Evolutionary conservation across 2,797 vertebrate genomes (phyloP).

Genomic region (Myotis pilosus): DNA sequence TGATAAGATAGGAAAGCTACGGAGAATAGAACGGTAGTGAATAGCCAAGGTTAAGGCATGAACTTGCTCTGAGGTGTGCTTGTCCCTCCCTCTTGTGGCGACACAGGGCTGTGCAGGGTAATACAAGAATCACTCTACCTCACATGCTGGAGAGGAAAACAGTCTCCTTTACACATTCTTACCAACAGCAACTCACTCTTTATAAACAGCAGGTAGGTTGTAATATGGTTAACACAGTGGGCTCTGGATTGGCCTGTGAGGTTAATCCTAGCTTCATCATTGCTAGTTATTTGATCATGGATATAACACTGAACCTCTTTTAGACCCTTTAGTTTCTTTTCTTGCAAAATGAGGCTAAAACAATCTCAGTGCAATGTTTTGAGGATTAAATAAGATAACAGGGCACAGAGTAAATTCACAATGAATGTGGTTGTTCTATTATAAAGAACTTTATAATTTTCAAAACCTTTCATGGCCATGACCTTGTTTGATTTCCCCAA

Average conservation of each 20-base stretch:
- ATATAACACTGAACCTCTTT: background rate
- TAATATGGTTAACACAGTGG: background rate
- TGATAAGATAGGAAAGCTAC: background rate
- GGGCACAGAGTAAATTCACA: background rate
- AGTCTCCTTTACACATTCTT: background rate
- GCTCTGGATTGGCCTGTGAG: background rate
- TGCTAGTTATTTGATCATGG: background rate
- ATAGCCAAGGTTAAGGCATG: background rate
- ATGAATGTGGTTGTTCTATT: background rate
- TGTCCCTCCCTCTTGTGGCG: constrained; percentile 11
- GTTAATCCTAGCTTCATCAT: background rate
- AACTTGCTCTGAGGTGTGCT: background rate
- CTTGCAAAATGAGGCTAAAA: background rate
- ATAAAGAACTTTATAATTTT: background rate
- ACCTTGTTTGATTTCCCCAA: constrained; percentile 15
- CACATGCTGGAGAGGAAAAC: background rate
- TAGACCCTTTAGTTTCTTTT: constrained; percentile 23
- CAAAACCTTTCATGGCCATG: background rate
- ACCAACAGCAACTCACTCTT: background rate
- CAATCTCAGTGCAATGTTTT: background rate
- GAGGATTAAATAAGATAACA: background rate
- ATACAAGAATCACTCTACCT: background rate
- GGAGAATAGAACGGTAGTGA: background rate
- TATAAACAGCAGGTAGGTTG: background rate
- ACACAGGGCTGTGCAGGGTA: background rate